Evolutionary conservation across 2,113 vertebrate species (phyloP).

Genomic region (Gymnarchus niloticus): DNA sequence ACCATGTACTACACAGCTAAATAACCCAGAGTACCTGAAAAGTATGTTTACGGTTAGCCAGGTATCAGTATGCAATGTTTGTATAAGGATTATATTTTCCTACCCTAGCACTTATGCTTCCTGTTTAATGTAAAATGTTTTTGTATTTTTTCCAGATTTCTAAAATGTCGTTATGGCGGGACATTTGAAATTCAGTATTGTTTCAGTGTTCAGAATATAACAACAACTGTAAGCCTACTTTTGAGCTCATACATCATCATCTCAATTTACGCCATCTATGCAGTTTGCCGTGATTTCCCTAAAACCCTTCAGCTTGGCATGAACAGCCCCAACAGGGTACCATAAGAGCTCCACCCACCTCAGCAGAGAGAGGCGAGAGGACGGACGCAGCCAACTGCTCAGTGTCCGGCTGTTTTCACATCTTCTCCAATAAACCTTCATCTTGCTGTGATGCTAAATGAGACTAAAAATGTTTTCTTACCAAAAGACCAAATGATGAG

Average conservation of each 20-base stretch:
- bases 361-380: not conserved
- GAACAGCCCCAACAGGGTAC: not conserved
- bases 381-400: too few species aligned
- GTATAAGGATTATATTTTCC: not conserved
- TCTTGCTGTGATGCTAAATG: constrained; percentile 16
- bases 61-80: not conserved
- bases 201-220: not conserved
- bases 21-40: too few species aligned
- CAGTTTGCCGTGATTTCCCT: not conserved
- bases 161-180: not conserved
- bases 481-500: constrained; percentile 38
- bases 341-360: not conserved
- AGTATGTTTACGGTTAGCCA: too few species aligned
- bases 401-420: constrained; percentile 5
- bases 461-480: constrained; percentile 41
- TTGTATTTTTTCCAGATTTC: not conserved
- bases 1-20: too few species aligned
- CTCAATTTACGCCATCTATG: not conserved
- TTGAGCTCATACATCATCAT: not conserved
- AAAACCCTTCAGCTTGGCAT: not conserved
- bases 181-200: not conserved
- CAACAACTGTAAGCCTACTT: not conserved
- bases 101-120: too few species aligned
- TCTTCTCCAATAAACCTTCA: constrained; percentile 24
- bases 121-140: not conserved